Evolutionary conservation across 2,797 vertebrate genomes (phyloP), one percentile per base, ranked within the genome.

Genomic region (Etheostoma perlongum): DNA sequence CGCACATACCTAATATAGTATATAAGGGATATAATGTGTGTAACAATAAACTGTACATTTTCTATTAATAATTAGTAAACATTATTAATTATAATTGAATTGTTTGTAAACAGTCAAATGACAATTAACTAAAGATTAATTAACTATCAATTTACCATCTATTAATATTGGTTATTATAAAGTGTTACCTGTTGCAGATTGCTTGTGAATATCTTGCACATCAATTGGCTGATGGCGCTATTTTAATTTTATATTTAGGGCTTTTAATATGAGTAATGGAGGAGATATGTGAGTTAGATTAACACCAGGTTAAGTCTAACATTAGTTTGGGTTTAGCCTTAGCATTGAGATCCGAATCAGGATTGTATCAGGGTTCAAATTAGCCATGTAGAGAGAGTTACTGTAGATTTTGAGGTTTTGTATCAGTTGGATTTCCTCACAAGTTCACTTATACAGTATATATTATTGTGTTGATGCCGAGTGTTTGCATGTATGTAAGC

Each of bases 401-500:
- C 6, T 19, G 15, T 25, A 21, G n/a, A 23, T 68, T 9, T 4
- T 9, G 61, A 40, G 36, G 3, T 53, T 61, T 62, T 59, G 1
- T 48, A 46, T 48, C 11, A 42, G 36, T 27, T 47, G 27, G 14
- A 49, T 23, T 15, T 49, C 33, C 11, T 55, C 60, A 10, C 30
- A 71, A 42, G 51, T 14, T 40, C 36, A 13, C 10, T 11, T 18
- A 23, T 23, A 3, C 27, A 27, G 27, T 30, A 30, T 40, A 40
- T 40, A 23, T 27, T 3, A 48, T 36, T 51, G 49, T 8, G 21
- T 60, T 9, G 13, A 69, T 19, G 12, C 3, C 0, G 7, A 19
- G 25, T 47, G 23, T 64, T 40, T 71, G 61, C 21, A 70, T 55
- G 40, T 60, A 30, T 59, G 73, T 64, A 11, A 48, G 33, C 6